phyloP scores from a whole-genome alignment of 2,113 vertebrate species.

The Dipodomys ordii region DNA sequence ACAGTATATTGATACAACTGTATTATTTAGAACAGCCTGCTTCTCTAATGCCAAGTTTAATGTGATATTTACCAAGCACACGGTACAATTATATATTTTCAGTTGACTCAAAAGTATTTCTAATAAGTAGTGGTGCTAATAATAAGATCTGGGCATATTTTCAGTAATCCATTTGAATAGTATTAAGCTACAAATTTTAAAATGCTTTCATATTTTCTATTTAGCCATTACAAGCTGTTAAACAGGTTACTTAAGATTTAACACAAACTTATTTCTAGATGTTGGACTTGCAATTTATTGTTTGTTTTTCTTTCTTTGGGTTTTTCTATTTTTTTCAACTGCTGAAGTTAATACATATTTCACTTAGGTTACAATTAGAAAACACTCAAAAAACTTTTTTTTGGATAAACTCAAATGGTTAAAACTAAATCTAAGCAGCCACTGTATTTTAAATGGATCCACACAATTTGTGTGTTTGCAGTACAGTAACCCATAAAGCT shows the following conservation, averaged over 20 bases:
- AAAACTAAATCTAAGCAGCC: conserved; percentile 51
- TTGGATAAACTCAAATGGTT: not conserved
- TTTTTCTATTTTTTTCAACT: conserved; percentile 16
- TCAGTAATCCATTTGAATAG: not conserved
- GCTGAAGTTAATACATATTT: not conserved
- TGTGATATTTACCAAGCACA: conserved; percentile 44
- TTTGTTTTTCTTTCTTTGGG: conserved; percentile 10
- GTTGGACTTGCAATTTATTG: not conserved
- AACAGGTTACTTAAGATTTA: not conserved
- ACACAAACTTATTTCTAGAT: not conserved
- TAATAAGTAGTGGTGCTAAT: conserved; percentile 71
- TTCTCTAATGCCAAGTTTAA: not conserved
- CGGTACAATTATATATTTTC: conserved; percentile 69
- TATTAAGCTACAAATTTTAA: conserved; percentile 40
- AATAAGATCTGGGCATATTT: conserved; percentile 28
- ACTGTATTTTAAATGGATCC: not conserved
- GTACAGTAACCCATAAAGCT: conserved; percentile 9
- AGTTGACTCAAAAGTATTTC: conserved; percentile 67
- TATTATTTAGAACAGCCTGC: not conserved
- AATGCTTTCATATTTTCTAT: not conserved
- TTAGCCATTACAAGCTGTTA: not conserved
- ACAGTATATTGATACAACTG: not conserved
- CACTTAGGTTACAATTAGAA: not conserved
- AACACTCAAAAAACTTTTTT: conserved; percentile 21
- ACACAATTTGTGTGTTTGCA: not conserved